Evolutionary conservation across 2,113 vertebrate species (phyloP), one percentile per base, ranked within the genome.

Genomic region (Tricholaema leucomelas): DNA sequence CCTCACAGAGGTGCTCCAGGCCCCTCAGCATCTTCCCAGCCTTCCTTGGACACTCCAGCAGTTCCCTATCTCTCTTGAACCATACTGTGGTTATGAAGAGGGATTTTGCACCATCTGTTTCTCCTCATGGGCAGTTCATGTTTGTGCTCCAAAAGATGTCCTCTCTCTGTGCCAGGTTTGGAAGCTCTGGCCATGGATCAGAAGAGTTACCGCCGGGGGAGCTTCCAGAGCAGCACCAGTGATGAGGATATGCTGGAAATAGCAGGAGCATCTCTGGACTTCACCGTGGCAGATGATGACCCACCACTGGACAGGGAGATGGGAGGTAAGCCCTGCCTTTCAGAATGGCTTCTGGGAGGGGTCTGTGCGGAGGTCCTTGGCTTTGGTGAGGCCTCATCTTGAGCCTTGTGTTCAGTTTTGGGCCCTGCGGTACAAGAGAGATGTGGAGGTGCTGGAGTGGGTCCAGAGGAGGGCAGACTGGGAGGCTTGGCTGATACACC

Each of bases 201-300:
- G 88, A 96, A 97, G 33, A 97, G 98, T 5, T 99, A 97, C 94
- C 94, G 95, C 7, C 95, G 97, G 30, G 98, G 96, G 11, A 98
- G 98, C 95, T 98, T 98, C 80, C 98, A 97, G 78, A 98, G 96
- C 78, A 97, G 96, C 88, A 98, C 98, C 46, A 99, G 98, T 8
- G 98, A 99, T 81, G 99, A 99, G 84, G 99, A 99, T n/a, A 95
- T 99, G 98, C 98, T 99, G 97, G 98, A 99, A 91, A 98, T 99
- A 5, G 97, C 98, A 2, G 98, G 97, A n/a, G 97, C 98, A 24
- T 97, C 98, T 15, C 92, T 98, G 95, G 98, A 99, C 94, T 98
- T 99, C 90, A 96, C 98, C 72, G 52, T 94, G 95, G 96, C 96
- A 18, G 98, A 99, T 1, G 99, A 99, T 25, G 98, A 98, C 69